Conservation (phyloP, 2,113 vertebrate species). For the Sturnus vulgaris region DNA sequence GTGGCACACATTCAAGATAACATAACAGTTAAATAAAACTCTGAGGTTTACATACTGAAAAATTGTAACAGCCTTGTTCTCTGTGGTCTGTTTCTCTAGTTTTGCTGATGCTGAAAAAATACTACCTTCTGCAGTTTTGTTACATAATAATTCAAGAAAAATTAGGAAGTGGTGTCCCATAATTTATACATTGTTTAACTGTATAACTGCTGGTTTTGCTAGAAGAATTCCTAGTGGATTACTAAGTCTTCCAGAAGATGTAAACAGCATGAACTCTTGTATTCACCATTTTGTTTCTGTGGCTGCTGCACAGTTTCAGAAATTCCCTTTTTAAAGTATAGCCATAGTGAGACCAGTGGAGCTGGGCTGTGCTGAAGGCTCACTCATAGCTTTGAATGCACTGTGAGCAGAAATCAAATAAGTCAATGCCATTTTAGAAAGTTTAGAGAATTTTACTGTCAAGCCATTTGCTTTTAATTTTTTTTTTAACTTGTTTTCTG, state of each 20-base stretch:
- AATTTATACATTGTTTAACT: neutral
- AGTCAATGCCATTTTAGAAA: neutral
- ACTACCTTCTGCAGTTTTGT: neutral
- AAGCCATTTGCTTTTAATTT: neutral
- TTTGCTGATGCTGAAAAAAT: neutral
- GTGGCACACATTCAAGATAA: neutral
- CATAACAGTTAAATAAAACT: neutral
- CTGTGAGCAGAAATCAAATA: neutral
- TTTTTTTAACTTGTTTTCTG: fast-evolving
- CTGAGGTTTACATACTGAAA: neutral
- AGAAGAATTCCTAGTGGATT: neutral
- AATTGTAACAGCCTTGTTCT: neutral
- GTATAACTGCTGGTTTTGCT: neutral
- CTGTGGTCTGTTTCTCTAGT: neutral
- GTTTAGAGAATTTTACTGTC: neutral
- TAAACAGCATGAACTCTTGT: neutral
- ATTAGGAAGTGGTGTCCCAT: neutral
- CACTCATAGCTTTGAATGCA: neutral
- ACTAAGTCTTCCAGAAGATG: neutral
- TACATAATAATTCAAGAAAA: neutral
- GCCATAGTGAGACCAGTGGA: fast-evolving
- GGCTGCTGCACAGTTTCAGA: neutral
- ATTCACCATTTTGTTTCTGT: neutral
- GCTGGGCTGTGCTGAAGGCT: neutral
- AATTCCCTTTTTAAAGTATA: neutral